Percentiles rank a stretch among this genome's conserved stretches.
Evolutionary conservation across 1,140 invertebrate genomes (phyloP).

Genomic region (Polyergus mexicanus): DNA sequence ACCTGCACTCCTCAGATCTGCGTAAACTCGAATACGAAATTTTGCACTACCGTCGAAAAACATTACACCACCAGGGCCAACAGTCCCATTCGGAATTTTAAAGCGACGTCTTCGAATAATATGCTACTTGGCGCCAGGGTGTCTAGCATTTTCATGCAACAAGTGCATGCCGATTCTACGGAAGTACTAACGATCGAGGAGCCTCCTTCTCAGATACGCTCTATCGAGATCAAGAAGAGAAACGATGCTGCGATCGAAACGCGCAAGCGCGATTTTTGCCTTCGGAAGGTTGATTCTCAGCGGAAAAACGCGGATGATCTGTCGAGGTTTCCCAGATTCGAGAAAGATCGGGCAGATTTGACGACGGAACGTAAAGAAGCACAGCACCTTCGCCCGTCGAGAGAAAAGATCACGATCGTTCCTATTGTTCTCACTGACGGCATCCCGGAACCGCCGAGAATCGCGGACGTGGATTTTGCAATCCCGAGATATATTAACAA

Average conservation of each 20-base stretch:
- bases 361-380: background rate
- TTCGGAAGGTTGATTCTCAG: background rate
- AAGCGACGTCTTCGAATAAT: background rate
- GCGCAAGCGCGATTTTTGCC: conserved; percentile 5
- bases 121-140: background rate
- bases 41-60: conserved; percentile 20
- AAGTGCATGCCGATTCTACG: conserved; percentile 20
- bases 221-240: background rate
- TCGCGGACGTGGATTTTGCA: conserved; percentile 21
- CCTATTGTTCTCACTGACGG: conserved; percentile 68
- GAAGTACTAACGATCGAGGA: background rate
- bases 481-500: background rate
- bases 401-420: conserved; percentile 68
- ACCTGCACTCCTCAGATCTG: conserved; percentile 3
- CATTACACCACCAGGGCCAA: background rate
- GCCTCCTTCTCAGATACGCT: background rate
- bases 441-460: conserved; percentile 35
- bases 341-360: background rate
- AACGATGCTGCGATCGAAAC: background rate
- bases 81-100: conserved; percentile 16
- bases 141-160: conserved; percentile 13
- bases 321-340: background rate
- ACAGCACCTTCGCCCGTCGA: background rate
- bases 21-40: conserved; percentile 47
- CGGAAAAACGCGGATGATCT: background rate